A percentile compares a stretch with the other conserved stretches of the same genome.
These are phyloP conservation scores for Champsocephalus esox DNA, from an alignment of 2,797 vertebrate species.

Conservation along the genomic window DNA sequence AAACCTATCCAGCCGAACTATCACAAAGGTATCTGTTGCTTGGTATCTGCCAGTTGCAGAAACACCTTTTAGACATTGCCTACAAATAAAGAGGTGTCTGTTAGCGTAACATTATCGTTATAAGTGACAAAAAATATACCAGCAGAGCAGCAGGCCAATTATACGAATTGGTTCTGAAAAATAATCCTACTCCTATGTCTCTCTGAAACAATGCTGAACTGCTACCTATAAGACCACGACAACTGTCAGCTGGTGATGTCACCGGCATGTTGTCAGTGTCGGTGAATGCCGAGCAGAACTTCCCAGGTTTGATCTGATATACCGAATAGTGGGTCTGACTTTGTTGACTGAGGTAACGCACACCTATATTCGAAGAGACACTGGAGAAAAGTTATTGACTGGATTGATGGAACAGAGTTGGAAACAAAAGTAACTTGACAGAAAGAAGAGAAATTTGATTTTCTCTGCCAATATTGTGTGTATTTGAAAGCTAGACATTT, in stretches of 20 bases:
- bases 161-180: constrained; percentile 15
- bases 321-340: constrained; percentile 5
- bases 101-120: constrained; percentile 14
- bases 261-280: constrained; percentile 2
- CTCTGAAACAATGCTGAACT: not conserved
- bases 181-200: not conserved
- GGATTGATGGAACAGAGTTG: constrained; percentile 11
- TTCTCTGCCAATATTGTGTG: constrained; percentile 8
- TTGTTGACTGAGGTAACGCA: constrained; percentile 12
- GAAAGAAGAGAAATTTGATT: constrained; percentile 18
- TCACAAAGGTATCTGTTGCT: not conserved
- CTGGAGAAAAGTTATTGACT: constrained; percentile 9
- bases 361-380: constrained; percentile 13
- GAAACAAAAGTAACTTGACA: constrained; percentile 19
- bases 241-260: constrained; percentile 1
- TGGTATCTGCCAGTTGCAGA: constrained; percentile 1
- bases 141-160: not conserved
- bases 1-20: not conserved
- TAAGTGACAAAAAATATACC: not conserved
- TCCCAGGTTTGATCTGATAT: not conserved
- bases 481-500: not conserved
- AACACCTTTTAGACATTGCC: not conserved
- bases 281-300: constrained; percentile 10
- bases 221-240: not conserved
- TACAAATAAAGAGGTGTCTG: constrained; percentile 4